These are phyloP conservation scores for Drosophila silvestris DNA, from an alignment of 2,888 invertebrate genomes.

Conservation along the genomic window DNA sequence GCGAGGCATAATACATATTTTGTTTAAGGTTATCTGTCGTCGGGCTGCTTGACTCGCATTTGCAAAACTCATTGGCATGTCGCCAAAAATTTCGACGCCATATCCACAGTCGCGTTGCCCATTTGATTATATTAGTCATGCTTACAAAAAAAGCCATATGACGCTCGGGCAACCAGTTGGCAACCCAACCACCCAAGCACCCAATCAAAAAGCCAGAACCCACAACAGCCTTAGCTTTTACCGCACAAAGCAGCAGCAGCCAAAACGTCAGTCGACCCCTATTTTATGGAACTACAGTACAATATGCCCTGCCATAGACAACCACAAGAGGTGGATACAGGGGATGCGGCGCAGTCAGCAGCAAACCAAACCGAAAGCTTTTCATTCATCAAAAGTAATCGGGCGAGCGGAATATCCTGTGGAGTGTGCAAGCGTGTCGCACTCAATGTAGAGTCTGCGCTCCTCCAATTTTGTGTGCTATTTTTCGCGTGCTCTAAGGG, in stretches of 20 bases:
- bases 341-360: slow-evolving; percentile 43
- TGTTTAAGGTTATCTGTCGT: slow-evolving; percentile 62
- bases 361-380: slow-evolving; percentile 73
- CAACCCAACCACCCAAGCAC: slow-evolving; percentile 12
- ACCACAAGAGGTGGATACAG: neutral
- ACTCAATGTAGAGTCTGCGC: slow-evolving; percentile 69
- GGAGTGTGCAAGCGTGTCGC: slow-evolving; percentile 15
- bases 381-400: slow-evolving; percentile 82
- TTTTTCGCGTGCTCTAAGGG: slow-evolving; percentile 62
- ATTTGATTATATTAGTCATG: slow-evolving; percentile 80
- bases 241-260: slow-evolving; percentile 26
- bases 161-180: slow-evolving; percentile 56
- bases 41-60: slow-evolving; percentile 52
- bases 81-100: slow-evolving; percentile 73
- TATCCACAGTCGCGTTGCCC: slow-evolving; percentile 61
- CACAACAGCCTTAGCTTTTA: slow-evolving; percentile 61
- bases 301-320: slow-evolving; percentile 16
- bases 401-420: slow-evolving; percentile 32
- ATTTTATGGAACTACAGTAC: slow-evolving; percentile 36
- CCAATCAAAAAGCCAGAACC: slow-evolving; percentile 26
- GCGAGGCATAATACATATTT: slow-evolving; percentile 44
- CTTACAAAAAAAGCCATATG: slow-evolving; percentile 78
- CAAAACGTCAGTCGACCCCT: slow-evolving; percentile 58
- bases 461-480: slow-evolving; percentile 56
- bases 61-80: slow-evolving; percentile 71